Percentiles rank a stretch among this genome's conserved stretches.
phyloP scores from a whole-genome alignment of 2,797 vertebrate genomes.

The Babyrousa celebensis region DNA sequence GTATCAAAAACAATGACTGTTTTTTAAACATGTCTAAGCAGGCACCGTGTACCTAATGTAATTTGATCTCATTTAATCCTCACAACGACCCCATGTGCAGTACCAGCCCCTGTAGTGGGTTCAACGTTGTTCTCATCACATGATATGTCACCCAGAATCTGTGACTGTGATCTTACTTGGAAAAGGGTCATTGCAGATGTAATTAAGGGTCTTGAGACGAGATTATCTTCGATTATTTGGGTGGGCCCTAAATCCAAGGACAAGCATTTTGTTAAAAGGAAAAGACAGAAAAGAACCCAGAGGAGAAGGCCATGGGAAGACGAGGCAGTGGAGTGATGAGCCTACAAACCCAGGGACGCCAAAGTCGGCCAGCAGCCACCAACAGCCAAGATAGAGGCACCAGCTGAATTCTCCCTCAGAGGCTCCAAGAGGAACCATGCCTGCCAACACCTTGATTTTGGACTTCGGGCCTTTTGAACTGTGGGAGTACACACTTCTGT shows the following conservation, averaged over 20 bases:
- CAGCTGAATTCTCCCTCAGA: background rate
- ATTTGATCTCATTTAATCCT: slow-evolving; percentile 41
- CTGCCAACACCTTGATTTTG: background rate
- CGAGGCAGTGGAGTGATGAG: accelerated
- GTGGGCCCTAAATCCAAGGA: background rate
- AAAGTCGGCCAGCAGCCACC: background rate
- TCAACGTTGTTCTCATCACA: background rate
- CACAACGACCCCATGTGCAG: background rate
- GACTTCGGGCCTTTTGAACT: background rate
- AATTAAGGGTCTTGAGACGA: background rate
- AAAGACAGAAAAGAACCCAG: background rate
- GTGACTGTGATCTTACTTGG: background rate
- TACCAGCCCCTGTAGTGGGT: background rate
- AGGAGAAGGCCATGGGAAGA: background rate
- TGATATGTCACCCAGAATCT: background rate
- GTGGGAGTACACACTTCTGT: background rate
- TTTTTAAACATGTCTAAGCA: background rate
- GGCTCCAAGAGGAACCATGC: background rate
- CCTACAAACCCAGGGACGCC: background rate
- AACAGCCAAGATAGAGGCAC: accelerated
- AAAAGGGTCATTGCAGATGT: slow-evolving; percentile 7
- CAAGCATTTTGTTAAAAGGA: background rate
- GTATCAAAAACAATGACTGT: background rate
- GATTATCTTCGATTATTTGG: background rate
- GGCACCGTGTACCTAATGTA: background rate